phyloP scores from a whole-genome alignment of 2,888 invertebrate genomes.

The Aleiodes alternator region DNA sequence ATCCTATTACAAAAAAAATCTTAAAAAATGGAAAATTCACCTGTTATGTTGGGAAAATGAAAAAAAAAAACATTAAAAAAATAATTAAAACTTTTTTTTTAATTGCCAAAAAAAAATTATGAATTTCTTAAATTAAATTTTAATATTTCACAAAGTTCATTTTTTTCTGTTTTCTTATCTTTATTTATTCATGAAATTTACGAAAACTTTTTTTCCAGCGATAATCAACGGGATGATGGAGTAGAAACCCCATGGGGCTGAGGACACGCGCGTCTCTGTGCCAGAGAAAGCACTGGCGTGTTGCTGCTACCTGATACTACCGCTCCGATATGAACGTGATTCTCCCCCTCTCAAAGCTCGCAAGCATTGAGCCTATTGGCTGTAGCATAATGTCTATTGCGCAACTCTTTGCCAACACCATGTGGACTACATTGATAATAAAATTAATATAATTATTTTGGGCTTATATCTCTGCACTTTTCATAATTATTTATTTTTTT shows the following conservation, averaged over 20 bases:
- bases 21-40: no score
- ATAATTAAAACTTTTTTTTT: no score
- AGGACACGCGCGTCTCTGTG: constrained; percentile 68
- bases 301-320: constrained; percentile 65
- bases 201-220: no score
- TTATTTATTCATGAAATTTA: no score
- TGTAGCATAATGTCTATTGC: constrained; percentile 35
- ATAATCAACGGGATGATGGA: not conserved
- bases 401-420: constrained; percentile 44
- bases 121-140: no score
- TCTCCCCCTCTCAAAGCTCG: constrained; percentile 54
- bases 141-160: no score
- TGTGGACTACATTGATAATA: not conserved
- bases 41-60: no score
- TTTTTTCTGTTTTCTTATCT: no score
- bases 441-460: constrained; percentile 7
- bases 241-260: constrained; percentile 21
- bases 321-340: constrained; percentile 52
- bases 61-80: no score
- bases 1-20: no score
- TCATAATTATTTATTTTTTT: not conserved
- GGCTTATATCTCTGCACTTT: not conserved
- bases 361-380: constrained; percentile 43
- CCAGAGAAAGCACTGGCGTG: constrained; percentile 72
- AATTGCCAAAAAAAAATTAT: no score